Conservation (phyloP, 2,888 invertebrate genomes). For the Drosophila niveifrons region DNA sequence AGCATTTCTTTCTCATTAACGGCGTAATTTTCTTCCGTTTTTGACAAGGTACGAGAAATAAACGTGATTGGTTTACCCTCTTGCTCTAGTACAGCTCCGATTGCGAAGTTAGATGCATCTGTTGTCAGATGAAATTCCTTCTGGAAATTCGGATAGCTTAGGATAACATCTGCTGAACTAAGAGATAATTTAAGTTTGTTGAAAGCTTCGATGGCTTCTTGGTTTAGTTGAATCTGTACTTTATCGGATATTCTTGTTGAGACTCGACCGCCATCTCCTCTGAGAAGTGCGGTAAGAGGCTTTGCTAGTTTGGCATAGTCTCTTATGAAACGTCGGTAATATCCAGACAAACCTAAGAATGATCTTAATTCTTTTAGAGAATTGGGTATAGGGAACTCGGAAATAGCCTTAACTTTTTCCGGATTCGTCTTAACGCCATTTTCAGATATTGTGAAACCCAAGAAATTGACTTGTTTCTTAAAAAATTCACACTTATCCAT, state of each 20-base stretch:
- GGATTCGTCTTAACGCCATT: too few relatives aligned
- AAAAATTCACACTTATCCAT: too few relatives aligned
- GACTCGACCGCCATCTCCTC: not conserved
- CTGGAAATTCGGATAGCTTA: conserved; percentile 12
- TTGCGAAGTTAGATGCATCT: conserved; percentile 20
- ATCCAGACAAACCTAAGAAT: too few relatives aligned
- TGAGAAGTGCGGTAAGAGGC: not conserved
- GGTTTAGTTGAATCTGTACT: not conserved
- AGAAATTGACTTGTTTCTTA: too few relatives aligned
- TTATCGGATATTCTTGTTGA: not conserved
- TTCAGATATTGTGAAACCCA: too few relatives aligned
- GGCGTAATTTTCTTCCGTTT: too few relatives aligned
- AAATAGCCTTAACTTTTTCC: too few relatives aligned
- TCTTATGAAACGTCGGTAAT: too few relatives aligned
- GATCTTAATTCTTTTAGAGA: too few relatives aligned
- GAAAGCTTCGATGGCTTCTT: not conserved
- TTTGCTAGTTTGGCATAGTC: too few relatives aligned
- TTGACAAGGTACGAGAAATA: conserved; percentile 1
- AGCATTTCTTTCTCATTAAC: too few relatives aligned
- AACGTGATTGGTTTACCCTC: conserved; percentile 14
- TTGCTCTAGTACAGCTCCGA: conserved; percentile 23
- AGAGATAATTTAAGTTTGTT: conserved; percentile 22
- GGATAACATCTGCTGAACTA: conserved; percentile 14
- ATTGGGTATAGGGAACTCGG: too few relatives aligned
- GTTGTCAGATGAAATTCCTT: conserved; percentile 33